phyloP scores from a whole-genome alignment of 2,888 invertebrate species.

The Philereme transversata region DNA sequence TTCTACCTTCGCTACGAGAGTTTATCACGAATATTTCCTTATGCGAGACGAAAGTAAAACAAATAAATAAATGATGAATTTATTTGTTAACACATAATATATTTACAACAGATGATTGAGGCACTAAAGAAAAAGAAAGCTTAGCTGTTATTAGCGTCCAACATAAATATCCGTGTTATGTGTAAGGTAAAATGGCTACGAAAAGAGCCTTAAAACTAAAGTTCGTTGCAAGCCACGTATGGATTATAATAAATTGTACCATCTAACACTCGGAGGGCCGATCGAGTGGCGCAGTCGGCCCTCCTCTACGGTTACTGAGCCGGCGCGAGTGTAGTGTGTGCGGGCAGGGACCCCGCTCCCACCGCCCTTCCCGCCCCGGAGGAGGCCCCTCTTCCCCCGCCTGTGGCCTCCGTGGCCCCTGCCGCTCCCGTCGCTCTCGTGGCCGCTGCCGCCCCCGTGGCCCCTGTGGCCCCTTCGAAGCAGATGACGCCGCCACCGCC shows the following conservation, averaged over 20 bases:
- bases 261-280: conserved; percentile 50
- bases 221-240: neutral
- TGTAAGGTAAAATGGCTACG: too few species aligned
- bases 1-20: too few species aligned
- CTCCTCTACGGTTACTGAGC: conserved; percentile 62
- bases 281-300: conserved; percentile 62
- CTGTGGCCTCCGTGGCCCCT: conserved; percentile 25
- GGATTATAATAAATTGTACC: conserved; percentile 18
- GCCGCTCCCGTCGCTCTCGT: conserved; percentile 10
- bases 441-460: neutral
- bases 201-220: too few species aligned
- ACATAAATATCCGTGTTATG: too few species aligned
- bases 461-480: conserved; percentile 18
- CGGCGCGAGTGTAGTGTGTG: conserved; percentile 67
- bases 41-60: too few species aligned
- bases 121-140: too few species aligned
- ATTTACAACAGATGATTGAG: too few species aligned
- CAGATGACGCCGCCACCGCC: conserved; percentile 35
- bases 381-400: conserved; percentile 72
- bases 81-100: too few species aligned
- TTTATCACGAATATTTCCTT: too few species aligned
- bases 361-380: conserved; percentile 41
- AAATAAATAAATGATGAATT: too few species aligned
- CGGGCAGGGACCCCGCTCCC: conserved; percentile 61
- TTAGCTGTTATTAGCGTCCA: too few species aligned